Percentiles rank a stretch among this genome's conserved stretches.
Conservation (phyloP, 2,888 invertebrate genomes). For the Subacronicta megacephala region DNA sequence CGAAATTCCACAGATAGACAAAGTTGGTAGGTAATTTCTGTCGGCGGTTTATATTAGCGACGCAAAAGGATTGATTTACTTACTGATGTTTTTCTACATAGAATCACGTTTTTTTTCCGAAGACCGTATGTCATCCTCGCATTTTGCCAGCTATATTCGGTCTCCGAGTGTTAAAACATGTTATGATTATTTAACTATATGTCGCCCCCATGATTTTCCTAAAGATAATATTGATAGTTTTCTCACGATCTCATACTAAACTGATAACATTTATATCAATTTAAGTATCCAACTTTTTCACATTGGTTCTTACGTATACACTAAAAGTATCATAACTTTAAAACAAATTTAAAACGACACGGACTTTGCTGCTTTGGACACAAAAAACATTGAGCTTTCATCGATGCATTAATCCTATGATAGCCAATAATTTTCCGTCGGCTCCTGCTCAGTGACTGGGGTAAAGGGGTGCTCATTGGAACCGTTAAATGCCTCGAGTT, state of each 20-base stretch:
- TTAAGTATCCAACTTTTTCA: background rate
- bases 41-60: too few relatives aligned
- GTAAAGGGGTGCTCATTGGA: conserved; percentile 16
- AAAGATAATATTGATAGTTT: background rate
- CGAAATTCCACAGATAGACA: too few relatives aligned
- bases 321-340: conserved; percentile 1
- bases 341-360: conserved; percentile 14
- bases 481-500: conserved; percentile 7
- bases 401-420: conserved; percentile 35
- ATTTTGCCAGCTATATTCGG: too few relatives aligned
- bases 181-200: too few relatives aligned
- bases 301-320: background rate
- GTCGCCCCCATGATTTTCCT: too few relatives aligned
- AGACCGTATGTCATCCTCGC: too few relatives aligned
- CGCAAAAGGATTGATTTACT: too few relatives aligned
- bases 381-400: conserved; percentile 33
- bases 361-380: conserved; percentile 4
- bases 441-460: conserved; percentile 4
- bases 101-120: too few relatives aligned
- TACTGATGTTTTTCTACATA: too few relatives aligned
- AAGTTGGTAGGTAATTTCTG: too few relatives aligned
- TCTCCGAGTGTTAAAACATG: too few relatives aligned
- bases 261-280: background rate
- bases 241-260: conserved; percentile 9
- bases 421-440: conserved; percentile 39